A percentile compares a stretch with the other conserved stretches of the same genome.
These are phyloP conservation scores for Pao palembangensis DNA, from an alignment of 2,113 vertebrate species.

Conservation along the genomic window DNA sequence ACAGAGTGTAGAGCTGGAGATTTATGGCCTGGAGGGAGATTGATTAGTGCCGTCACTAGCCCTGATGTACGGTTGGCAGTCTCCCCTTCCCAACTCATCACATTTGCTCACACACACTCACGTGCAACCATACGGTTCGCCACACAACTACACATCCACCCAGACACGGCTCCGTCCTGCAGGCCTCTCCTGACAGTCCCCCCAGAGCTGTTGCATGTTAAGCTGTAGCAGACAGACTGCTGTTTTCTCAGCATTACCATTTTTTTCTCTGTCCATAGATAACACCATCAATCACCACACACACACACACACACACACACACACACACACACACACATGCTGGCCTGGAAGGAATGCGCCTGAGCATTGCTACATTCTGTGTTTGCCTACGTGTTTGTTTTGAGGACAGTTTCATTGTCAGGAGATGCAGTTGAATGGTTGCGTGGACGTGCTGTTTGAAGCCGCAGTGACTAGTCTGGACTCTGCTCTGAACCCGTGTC, in stretches of 20 bases:
- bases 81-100: slow-evolving; percentile 55
- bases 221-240: slow-evolving; percentile 68
- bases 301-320: background rate
- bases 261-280: slow-evolving; percentile 67
- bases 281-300: slow-evolving; percentile 71
- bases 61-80: slow-evolving; percentile 77
- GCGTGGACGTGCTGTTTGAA: slow-evolving; percentile 57
- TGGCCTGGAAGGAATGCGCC: slow-evolving; percentile 55
- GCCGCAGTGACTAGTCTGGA: slow-evolving; percentile 57
- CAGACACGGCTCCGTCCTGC: slow-evolving; percentile 54
- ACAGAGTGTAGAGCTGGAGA: slow-evolving; percentile 60
- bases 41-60: slow-evolving; percentile 77
- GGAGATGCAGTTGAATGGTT: slow-evolving; percentile 64
- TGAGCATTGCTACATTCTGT: slow-evolving; percentile 47
- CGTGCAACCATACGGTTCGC: slow-evolving; percentile 40
- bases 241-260: slow-evolving; percentile 67
- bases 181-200: slow-evolving; percentile 65
- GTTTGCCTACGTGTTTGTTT: slow-evolving; percentile 59
- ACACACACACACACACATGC: background rate
- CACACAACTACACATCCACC: slow-evolving; percentile 55
- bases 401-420: slow-evolving; percentile 53
- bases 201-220: slow-evolving; percentile 68
- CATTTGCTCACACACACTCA: slow-evolving; percentile 41
- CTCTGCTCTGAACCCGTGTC: slow-evolving; percentile 62
- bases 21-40: slow-evolving; percentile 78